These are phyloP conservation scores for Tipula vernalis DNA, from an alignment of 2,888 invertebrate genomes.

Conservation along the genomic window DNA sequence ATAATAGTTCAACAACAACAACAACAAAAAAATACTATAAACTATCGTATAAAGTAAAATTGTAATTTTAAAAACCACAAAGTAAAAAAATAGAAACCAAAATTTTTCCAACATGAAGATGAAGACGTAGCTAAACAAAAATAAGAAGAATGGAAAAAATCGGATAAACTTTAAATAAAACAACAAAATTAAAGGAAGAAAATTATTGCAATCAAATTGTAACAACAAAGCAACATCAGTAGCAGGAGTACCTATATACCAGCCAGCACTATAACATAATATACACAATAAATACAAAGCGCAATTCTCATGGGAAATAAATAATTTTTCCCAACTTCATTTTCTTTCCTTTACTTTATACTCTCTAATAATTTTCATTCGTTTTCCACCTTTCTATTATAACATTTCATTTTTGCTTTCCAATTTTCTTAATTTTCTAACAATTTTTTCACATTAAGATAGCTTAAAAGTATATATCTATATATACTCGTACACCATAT, in stretches of 20 bases:
- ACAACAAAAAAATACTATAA: neutral
- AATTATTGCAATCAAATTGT: neutral
- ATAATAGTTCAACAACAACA: neutral
- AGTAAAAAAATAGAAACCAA: neutral
- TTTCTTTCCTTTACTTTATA: neutral
- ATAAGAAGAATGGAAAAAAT: neutral
- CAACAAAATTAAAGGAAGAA: neutral
- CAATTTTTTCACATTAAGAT: neutral
- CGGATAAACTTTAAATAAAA: neutral
- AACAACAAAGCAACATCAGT: neutral
- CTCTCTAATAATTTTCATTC: neutral
- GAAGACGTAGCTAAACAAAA: neutral
- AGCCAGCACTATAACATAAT: neutral
- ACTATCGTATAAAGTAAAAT: neutral
- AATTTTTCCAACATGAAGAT: neutral
- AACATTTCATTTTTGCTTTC: neutral
- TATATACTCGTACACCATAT: too few relatives aligned
- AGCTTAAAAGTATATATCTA: neutral
- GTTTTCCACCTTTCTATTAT: neutral
- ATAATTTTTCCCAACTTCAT: neutral
- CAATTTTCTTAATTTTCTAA: neutral
- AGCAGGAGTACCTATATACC: neutral
- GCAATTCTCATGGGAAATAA: neutral
- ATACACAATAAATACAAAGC: neutral
- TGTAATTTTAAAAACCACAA: neutral